Evolutionary conservation across 2,113 vertebrate species (phyloP), one percentile per base, ranked within the genome.

Genomic region (Bettongia penicillata): DNA sequence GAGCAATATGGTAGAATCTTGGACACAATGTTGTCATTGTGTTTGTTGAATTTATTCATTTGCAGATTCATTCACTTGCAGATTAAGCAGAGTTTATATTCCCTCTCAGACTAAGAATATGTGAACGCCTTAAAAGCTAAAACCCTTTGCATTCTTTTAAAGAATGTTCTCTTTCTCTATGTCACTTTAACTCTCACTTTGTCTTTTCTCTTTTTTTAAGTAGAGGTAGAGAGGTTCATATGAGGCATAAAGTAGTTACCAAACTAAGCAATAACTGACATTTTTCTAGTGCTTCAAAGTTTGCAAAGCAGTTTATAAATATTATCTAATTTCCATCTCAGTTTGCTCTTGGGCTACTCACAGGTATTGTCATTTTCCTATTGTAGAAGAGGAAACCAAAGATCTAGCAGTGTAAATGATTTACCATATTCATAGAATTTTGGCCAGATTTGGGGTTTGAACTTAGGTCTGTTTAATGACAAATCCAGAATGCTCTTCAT

Each of bases 21-120:
- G 91, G 94, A 91, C 91, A 95, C 97, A 98, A 93, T 96, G 89
- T 93, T 97, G 97, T 47, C 97, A 94, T 98, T 98, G 95, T 77
- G 84, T 96, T 91, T 96, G 93, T 84, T 84, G 89, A 96, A 94
- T 95, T 97, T 61, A 93, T 98, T 98, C 97, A 53, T 96, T 97
- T 96, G 95, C n/a, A 95, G 96, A 96, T 92, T 49, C 61, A 96
- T 98, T 98, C 97, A 98, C 57, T 96, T 97, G 97, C 94, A 98
- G 98, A 97, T 98, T 96, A 96, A 95, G 61, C 94, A 48, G 53
- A 94, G 48, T 53, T 96, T 93, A 68, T 3, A 53, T 90, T 19
- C 25, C 90, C 96, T 98, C 98, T 91, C 68, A 51, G 91, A 93
- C 92, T 97, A 96, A 95, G 51, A 68, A 90, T 97, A 96, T 90